A percentile compares a stretch with the other conserved stretches of the same genome.
Evolutionary conservation across 2,113 vertebrate genomes (phyloP).

Genomic region (Trichechus manatus): DNA sequence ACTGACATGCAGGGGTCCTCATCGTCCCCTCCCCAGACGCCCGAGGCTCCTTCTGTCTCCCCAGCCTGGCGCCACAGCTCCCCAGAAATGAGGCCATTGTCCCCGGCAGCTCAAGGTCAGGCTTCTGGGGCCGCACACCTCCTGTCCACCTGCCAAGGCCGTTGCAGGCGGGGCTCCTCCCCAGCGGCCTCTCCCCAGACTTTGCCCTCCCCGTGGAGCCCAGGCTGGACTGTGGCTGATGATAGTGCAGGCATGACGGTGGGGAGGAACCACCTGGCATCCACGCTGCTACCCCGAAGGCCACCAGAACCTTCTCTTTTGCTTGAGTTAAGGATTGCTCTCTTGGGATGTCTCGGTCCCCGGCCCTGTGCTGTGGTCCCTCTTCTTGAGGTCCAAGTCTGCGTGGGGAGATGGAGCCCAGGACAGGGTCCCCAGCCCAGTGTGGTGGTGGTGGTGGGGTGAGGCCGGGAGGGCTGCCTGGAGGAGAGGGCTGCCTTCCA

Average conservation of each 20-base stretch:
- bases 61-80: constrained; percentile 72
- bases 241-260: not conserved
- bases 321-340: not conserved
- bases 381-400: not conserved
- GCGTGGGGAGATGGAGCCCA: not conserved
- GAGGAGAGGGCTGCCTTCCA: not conserved
- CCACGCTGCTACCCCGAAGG: too few species aligned
- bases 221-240: not conserved
- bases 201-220: not conserved
- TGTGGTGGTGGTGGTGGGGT: not conserved
- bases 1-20: not conserved
- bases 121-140: not conserved
- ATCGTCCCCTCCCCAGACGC: not conserved
- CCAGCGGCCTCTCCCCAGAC: not conserved
- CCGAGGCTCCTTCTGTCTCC: constrained; percentile 65
- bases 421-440: not conserved
- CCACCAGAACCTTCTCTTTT: not conserved
- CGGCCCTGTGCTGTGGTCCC: too few species aligned
- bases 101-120: constrained; percentile 78
- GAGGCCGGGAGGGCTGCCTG: not conserved
- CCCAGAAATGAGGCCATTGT: constrained; percentile 34
- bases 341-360: not conserved
- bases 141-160: not conserved
- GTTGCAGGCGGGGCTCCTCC: not conserved
- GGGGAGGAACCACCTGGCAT: not conserved